These are phyloP conservation scores for Crotalus horridus DNA, from an alignment of 2,113 vertebrate genomes.

Conservation along the genomic window DNA sequence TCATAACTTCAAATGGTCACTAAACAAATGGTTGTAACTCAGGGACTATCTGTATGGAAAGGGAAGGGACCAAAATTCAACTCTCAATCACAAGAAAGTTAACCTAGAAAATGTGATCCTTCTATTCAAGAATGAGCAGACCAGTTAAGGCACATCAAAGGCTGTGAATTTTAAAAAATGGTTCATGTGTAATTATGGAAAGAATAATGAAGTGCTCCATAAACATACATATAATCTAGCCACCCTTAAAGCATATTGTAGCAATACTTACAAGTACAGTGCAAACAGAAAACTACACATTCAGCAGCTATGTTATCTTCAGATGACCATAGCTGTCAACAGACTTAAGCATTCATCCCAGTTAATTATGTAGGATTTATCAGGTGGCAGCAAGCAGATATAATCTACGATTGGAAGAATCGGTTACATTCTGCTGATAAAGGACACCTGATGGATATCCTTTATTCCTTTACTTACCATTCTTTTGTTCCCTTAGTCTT, in stretches of 20 bases:
- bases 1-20: no score
- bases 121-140: neutral
- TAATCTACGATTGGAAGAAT: conserved; percentile 39
- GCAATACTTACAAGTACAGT: neutral
- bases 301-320: conserved; percentile 18
- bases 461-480: conserved; percentile 31
- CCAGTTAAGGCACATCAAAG: neutral
- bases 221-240: neutral
- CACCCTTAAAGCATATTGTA: conserved; percentile 1
- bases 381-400: conserved; percentile 26
- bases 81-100: neutral
- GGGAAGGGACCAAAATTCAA: neutral
- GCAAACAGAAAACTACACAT: conserved; percentile 6
- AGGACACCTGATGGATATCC: neutral
- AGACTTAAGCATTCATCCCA: conserved; percentile 34
- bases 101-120: neutral
- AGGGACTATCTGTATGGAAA: no score
- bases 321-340: conserved; percentile 23
- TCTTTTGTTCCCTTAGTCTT: conserved; percentile 11
- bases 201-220: conserved; percentile 15
- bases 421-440: conserved; percentile 38
- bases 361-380: conserved; percentile 37
- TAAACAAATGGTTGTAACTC: no score
- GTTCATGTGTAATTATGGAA: neutral
- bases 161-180: conserved; percentile 1